Percentiles rank a stretch among this genome's conserved stretches.
Conservation (phyloP, 2,113 vertebrate genomes). For the Porphyrio hochstetteri region DNA sequence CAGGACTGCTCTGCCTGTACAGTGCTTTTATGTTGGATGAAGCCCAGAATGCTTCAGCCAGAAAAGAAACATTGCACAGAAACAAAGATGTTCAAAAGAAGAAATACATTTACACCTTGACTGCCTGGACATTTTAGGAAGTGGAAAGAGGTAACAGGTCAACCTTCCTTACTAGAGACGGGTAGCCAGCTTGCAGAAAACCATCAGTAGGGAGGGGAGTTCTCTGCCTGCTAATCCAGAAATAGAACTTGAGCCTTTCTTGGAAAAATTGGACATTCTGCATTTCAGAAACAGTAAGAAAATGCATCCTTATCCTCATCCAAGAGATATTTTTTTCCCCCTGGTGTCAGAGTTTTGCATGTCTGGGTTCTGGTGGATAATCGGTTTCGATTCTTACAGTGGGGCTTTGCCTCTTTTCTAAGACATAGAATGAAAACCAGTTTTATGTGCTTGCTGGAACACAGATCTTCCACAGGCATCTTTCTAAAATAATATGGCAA, state of each 20-base stretch:
- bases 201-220: not conserved
- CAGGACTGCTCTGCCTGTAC: not conserved
- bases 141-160: not conserved
- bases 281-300: not conserved
- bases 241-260: not conserved
- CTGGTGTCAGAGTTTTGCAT: no score
- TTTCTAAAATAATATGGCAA: not conserved
- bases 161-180: not conserved
- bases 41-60: not conserved
- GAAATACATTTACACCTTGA: not conserved
- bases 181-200: not conserved
- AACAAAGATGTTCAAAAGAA: not conserved
- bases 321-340: accelerated
- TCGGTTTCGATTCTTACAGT: not conserved
- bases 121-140: not conserved
- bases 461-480: not conserved
- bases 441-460: not conserved
- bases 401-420: not conserved
- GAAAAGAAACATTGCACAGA: not conserved
- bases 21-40: not conserved
- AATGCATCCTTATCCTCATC: not conserved
- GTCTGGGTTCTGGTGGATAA: no score
- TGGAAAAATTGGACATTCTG: not conserved
- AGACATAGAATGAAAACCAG: not conserved
- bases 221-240: not conserved